Evolutionary conservation across 1,140 invertebrate genomes (phyloP).

Genomic region (Episyrphus balteatus): DNA sequence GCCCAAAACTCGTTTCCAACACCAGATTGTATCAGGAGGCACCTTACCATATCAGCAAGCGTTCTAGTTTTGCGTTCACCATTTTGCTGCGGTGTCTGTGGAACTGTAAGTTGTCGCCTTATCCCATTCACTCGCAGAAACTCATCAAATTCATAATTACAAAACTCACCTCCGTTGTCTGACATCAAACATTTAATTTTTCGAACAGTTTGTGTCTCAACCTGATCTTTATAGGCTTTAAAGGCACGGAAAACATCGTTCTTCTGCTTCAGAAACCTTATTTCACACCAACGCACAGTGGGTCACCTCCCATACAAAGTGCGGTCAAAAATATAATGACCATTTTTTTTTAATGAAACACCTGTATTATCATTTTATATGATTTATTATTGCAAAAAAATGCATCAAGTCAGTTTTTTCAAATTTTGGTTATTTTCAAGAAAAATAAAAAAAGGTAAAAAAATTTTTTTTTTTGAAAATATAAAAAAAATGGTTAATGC

Average conservation of each 20-base stretch:
- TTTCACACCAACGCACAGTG: slow-evolving; percentile 21
- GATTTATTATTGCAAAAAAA: too few species aligned
- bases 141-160: neutral
- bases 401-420: too few species aligned
- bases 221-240: neutral
- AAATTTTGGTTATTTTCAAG: too few species aligned
- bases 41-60: slow-evolving; percentile 12
- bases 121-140: neutral
- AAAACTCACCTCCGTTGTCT: neutral
- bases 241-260: slow-evolving; percentile 1
- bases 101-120: neutral
- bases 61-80: slow-evolving; percentile 21
- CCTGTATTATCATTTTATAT: too few species aligned
- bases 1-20: neutral
- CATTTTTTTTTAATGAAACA: too few species aligned
- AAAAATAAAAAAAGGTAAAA: too few species aligned
- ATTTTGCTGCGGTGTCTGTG: slow-evolving; percentile 21
- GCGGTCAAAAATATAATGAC: too few species aligned
- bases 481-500: too few species aligned
- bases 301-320: too few species aligned
- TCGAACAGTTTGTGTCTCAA: neutral
- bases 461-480: too few species aligned
- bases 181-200: neutral
- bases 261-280: slow-evolving; percentile 28
- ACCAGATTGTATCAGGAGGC: neutral